These are phyloP conservation scores for Papilio demoleus DNA, from an alignment of 2,888 invertebrate genomes.

Conservation along the genomic window DNA sequence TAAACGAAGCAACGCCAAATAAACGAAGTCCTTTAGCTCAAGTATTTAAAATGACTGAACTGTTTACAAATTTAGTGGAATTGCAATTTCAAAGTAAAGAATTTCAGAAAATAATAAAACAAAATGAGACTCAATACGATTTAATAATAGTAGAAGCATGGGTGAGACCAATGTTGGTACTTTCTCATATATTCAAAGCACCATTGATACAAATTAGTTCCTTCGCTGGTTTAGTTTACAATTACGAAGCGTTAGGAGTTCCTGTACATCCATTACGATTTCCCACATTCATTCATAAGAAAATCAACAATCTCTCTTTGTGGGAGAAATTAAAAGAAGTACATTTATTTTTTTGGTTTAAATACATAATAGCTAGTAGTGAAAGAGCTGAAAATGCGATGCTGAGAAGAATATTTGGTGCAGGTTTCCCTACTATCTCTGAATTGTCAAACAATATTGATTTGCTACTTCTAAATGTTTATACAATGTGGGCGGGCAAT, in stretches of 20 bases:
- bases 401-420: conserved; percentile 50
- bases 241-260: conserved; percentile 47
- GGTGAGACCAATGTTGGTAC: conserved; percentile 44
- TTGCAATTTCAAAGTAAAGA: conserved; percentile 23
- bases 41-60: conserved; percentile 32
- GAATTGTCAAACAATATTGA: conserved; percentile 52
- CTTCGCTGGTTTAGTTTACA: conserved; percentile 45
- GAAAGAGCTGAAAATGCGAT: conserved; percentile 46
- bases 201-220: conserved; percentile 57
- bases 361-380: conserved; percentile 20
- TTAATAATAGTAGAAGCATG: conserved; percentile 53
- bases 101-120: conserved; percentile 35
- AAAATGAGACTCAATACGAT: conserved; percentile 48
- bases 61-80: conserved; percentile 29
- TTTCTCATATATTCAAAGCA: conserved; percentile 52
- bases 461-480: conserved; percentile 52
- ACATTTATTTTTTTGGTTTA: conserved; percentile 25
- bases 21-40: conserved; percentile 28
- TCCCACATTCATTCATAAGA: conserved; percentile 33
- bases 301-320: conserved; percentile 40
- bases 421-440: conserved; percentile 46
- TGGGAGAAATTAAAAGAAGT: conserved; percentile 44
- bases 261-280: conserved; percentile 49
- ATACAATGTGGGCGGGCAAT: conserved; percentile 52
- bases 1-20: conserved; percentile 38